A percentile compares a stretch with the other conserved stretches of the same genome.
Conservation (phyloP, 2,113 vertebrate species). For the Eulemur macaco region DNA sequence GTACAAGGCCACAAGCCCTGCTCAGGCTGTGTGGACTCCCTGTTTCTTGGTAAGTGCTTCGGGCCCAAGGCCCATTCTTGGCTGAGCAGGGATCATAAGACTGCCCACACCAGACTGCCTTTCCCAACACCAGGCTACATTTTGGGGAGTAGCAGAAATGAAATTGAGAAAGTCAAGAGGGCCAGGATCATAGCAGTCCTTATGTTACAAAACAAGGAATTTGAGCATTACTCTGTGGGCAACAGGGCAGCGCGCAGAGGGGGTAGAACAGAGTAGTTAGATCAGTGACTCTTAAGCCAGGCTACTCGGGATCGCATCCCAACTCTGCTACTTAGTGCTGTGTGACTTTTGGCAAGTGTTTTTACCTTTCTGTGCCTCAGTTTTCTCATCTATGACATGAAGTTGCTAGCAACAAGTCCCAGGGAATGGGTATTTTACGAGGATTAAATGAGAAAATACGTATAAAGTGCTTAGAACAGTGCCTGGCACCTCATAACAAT, state of each 20-base stretch:
- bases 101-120: background rate
- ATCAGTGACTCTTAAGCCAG: background rate
- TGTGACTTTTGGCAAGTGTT: background rate
- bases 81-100: background rate
- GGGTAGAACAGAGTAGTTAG: background rate
- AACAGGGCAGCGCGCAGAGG: background rate
- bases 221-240: background rate
- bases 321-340: background rate
- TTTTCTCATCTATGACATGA: background rate
- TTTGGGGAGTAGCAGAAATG: background rate
- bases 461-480: background rate
- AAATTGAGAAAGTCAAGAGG: background rate
- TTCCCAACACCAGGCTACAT: background rate
- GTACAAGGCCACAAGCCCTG: background rate
- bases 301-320: background rate
- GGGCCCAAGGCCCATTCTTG: background rate
- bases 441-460: background rate
- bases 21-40: no score
- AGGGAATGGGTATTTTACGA: background rate
- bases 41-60: no score
- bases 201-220: background rate
- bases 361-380: background rate
- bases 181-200: background rate
- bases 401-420: background rate
- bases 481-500: background rate